Evolutionary conservation across 2,888 invertebrate species (phyloP).

Genomic region (Agonopterix alstromeriana): DNA sequence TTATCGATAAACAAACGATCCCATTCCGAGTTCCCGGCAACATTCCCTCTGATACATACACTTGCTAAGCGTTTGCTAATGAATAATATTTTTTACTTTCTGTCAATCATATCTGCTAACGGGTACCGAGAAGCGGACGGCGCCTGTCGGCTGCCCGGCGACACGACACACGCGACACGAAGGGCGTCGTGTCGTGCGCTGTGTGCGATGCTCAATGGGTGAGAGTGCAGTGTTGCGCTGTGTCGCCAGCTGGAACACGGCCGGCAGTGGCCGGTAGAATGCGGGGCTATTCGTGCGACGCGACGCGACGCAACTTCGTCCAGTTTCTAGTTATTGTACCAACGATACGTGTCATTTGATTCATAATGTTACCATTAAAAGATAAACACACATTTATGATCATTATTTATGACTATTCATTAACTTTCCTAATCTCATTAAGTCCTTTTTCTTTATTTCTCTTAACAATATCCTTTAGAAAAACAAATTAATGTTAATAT

Average conservation of each 20-base stretch:
- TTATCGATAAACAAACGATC: slow-evolving; percentile 27
- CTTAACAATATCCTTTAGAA: too few species aligned
- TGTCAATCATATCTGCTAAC: slow-evolving; percentile 22
- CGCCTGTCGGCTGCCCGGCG: slow-evolving; percentile 2
- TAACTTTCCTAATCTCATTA: too few species aligned
- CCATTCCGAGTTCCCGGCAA: slow-evolving; percentile 19
- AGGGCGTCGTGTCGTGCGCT: neutral
- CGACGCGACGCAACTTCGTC: too few species aligned
- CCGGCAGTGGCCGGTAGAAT: neutral
- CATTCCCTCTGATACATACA: slow-evolving; percentile 21
- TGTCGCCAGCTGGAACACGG: too few species aligned
- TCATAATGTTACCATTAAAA: too few species aligned
- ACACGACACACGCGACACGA: slow-evolving; percentile 13
- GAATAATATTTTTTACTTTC: slow-evolving; percentile 33
- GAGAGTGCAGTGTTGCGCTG: too few species aligned
- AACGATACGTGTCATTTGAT: too few species aligned
- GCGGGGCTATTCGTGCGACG: neutral
- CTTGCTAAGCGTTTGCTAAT: slow-evolving; percentile 12
- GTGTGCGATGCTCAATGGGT: neutral
- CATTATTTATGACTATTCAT: too few species aligned
- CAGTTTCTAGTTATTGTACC: too few species aligned
- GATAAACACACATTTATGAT: too few species aligned
- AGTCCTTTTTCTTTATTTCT: too few species aligned
- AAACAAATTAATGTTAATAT: too few species aligned
- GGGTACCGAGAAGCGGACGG: slow-evolving; percentile 3